Evolutionary conservation across 1,140 invertebrate genomes (phyloP).

Genomic region (Phortica variegata): DNA sequence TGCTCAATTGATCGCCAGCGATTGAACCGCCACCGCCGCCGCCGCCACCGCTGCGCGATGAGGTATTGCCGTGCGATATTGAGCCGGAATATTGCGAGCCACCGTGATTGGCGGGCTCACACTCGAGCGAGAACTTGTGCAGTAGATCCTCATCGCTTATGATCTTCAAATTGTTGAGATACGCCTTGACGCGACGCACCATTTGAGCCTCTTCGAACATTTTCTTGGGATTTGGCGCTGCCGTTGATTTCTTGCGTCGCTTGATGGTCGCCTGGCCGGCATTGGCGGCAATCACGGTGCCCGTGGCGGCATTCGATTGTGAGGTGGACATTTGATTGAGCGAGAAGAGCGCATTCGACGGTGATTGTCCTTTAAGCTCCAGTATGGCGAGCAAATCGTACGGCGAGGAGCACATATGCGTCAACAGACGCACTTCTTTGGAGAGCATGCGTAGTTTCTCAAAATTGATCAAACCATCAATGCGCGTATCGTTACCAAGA

Average conservation of each 20-base stretch:
- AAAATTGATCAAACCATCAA: constrained; percentile 94
- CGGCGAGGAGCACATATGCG: constrained; percentile 95
- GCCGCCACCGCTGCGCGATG: constrained; percentile 50
- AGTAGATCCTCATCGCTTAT: constrained; percentile 86
- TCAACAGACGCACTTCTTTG: constrained; percentile 91
- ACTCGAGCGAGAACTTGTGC: constrained; percentile 84
- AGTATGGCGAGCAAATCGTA: constrained; percentile 83
- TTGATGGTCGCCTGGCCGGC: constrained; percentile 82
- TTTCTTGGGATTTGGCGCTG: constrained; percentile 92
- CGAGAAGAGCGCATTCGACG: constrained; percentile 84
- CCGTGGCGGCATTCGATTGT: constrained; percentile 46
- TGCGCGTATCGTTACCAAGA: constrained; percentile 91
- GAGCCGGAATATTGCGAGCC: constrained; percentile 61
- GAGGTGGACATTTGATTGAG: constrained; percentile 83
- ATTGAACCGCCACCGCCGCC: constrained; percentile 36
- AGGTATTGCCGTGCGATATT: constrained; percentile 50
- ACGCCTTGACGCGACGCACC: constrained; percentile 93
- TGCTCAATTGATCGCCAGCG: constrained; percentile 46
- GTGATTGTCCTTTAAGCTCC: constrained; percentile 80
- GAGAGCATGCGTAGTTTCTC: constrained; percentile 99
- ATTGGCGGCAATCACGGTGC: constrained; percentile 47
- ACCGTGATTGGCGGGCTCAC: constrained; percentile 72
- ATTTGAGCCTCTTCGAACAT: constrained; percentile 99
- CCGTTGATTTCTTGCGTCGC: constrained; percentile 85
- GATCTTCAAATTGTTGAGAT: constrained; percentile 86